Evolutionary conservation across 1,140 invertebrate genomes (phyloP), one percentile per base, ranked within the genome.

Genomic region (Oedothorax gibbosus): DNA sequence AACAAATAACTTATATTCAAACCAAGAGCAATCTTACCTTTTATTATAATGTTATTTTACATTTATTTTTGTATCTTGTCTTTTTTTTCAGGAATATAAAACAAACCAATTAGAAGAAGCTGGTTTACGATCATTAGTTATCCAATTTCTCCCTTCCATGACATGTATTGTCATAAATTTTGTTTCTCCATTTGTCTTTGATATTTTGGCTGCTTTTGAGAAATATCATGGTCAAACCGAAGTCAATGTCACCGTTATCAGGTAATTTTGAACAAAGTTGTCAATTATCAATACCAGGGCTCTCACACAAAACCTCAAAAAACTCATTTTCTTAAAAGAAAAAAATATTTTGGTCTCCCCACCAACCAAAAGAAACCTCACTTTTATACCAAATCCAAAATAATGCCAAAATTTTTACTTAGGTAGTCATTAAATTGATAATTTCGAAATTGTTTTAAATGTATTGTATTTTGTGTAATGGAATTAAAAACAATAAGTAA

Each of bases 221-320:
- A 75, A 75, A 15, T 60, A 75, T 14, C 56, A 75, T 49, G 54
- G 18, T 75, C 72, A 60, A 60, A 49, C 72, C 11, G 72, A 60
- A 75, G 56, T 57, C 14, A 75, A 75, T 35, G 15, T 60, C 56
- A 51, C 18, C 14, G 14, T 75, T 2, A 20, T 75, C 53, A 75
- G 72, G 72, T 75, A 7, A 62, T 5, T 53, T 49, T 21, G 7
- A 50, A 53, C 10, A 71, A 53, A 9, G 0, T 9, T 57, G 35
- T 35, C 21, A 5, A 10, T 12, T 50, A 15, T 75, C 12, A 75
- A 5, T 8, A 11, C 35, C 35, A 35, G 5, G 35, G 35, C 5
- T 35, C 35, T 35, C 35, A 35, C 35, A 35, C 35, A 35, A 35
- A 35, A 35, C 35, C 35, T 35, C n/a, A n/a, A n/a, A n/a, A n/a